phyloP scores from a whole-genome alignment of 2,888 invertebrate species.

The Diaperis boleti region DNA sequence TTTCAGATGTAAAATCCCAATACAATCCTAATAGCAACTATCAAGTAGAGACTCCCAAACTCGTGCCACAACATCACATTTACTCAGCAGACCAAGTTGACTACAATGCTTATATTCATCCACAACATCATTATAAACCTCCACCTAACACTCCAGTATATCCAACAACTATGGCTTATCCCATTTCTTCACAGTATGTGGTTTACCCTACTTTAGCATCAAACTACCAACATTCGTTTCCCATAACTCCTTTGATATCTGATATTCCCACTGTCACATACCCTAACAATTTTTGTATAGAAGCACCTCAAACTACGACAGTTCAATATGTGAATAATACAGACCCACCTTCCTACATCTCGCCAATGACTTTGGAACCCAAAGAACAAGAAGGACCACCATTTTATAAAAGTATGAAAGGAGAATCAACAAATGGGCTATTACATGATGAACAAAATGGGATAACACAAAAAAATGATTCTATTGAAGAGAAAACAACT shows the following conservation, averaged over 20 bases:
- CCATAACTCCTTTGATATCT: slow-evolving; percentile 9
- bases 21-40: neutral
- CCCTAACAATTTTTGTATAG: neutral
- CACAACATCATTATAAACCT: slow-evolving; percentile 3
- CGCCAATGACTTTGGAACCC: neutral
- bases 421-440: neutral
- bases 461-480: neutral
- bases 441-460: slow-evolving; percentile 3
- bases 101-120: neutral
- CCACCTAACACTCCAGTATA: slow-evolving; percentile 28
- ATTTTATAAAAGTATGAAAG: neutral
- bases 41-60: neutral
- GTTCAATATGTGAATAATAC: slow-evolving; percentile 9
- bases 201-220: slow-evolving; percentile 23
- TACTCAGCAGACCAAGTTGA: slow-evolving; percentile 22
- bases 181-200: slow-evolving; percentile 23
- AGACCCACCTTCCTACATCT: slow-evolving; percentile 22
- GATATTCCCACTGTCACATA: slow-evolving; percentile 9
- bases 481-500: neutral
- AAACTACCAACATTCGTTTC: slow-evolving; percentile 27
- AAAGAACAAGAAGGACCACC: neutral
- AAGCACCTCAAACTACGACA: neutral
- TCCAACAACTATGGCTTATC: slow-evolving; percentile 12
- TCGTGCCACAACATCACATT: slow-evolving; percentile 12
- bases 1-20: slow-evolving; percentile 17